These are phyloP conservation scores for Protophormia terraenovae DNA, from an alignment of 2,888 invertebrate genomes.

Conservation along the genomic window DNA sequence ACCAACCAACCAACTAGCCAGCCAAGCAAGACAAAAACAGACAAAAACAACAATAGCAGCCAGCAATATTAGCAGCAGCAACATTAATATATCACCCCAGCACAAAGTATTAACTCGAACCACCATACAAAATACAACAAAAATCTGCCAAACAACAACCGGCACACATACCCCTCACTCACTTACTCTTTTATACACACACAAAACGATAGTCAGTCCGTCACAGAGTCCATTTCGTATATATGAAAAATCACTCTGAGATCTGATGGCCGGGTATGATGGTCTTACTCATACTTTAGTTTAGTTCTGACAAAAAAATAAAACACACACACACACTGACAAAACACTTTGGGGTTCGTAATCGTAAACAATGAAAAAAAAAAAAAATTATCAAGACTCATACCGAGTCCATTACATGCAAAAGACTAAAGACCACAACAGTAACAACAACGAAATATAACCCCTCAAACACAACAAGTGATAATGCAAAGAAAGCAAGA, in stretches of 20 bases:
- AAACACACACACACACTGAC: neutral
- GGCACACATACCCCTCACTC: conserved; percentile 2
- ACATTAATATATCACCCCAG: conserved; percentile 64
- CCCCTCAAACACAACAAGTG: conserved; percentile 67
- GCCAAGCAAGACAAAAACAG: conserved; percentile 59
- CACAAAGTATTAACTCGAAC: conserved; percentile 55
- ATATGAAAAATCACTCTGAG: conserved; percentile 36
- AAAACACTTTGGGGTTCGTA: neutral
- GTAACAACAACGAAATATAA: conserved; percentile 54
- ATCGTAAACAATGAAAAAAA: conserved; percentile 39
- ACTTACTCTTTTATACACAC: conserved; percentile 1
- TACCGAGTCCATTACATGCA: conserved; percentile 64
- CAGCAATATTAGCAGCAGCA: conserved; percentile 53
- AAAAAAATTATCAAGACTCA: conserved; percentile 45
- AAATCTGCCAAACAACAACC: conserved; percentile 45
- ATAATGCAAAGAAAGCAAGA: conserved; percentile 68
- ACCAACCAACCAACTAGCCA: conserved; percentile 18
- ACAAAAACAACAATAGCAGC: conserved; percentile 44
- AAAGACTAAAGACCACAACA: conserved; percentile 63
- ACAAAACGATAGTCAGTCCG: neutral
- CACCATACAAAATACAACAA: conserved; percentile 37
- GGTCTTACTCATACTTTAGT: conserved; percentile 49
- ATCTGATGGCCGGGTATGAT: conserved; percentile 54
- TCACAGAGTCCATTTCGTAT: conserved; percentile 24
- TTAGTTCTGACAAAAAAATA: conserved; percentile 32